A percentile compares a stretch with the other conserved stretches of the same genome.
Conservation (phyloP, 2,888 invertebrate genomes). For the Diadromus collaris region DNA sequence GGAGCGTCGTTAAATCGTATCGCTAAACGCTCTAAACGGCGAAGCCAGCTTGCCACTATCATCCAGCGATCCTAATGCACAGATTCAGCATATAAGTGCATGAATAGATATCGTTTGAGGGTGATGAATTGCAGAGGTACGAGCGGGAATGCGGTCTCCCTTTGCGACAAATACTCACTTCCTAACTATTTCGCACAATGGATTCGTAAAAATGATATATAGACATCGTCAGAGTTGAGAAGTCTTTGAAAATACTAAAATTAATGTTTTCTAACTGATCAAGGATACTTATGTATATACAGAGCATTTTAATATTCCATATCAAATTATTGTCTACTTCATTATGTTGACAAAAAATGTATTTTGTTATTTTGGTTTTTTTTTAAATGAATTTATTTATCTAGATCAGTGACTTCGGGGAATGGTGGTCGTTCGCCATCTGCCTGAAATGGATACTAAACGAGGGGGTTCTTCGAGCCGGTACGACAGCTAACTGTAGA, state of each 20-base stretch:
- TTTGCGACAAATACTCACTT: constrained; percentile 10
- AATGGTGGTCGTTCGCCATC: not conserved
- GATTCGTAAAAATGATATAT: not conserved
- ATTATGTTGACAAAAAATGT: too few species aligned
- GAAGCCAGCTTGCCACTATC: constrained; percentile 14
- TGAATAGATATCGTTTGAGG: constrained; percentile 33
- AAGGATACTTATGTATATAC: not conserved
- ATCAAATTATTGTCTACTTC: too few species aligned
- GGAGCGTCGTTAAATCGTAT: constrained; percentile 62
- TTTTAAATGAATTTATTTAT: not conserved
- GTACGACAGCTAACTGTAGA: not conserved
- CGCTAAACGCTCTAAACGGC: constrained; percentile 69
- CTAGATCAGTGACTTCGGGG: not conserved
- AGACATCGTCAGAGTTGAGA: not conserved
- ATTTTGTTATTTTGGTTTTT: not conserved
- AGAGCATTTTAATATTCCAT: not conserved
- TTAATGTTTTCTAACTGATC: not conserved
- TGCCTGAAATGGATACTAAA: not conserved
- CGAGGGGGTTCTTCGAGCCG: not conserved
- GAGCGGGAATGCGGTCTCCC: constrained; percentile 16
- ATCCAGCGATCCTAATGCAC: constrained; percentile 13
- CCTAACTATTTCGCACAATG: not conserved
- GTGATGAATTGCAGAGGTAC: constrained; percentile 22
- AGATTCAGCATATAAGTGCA: constrained; percentile 41
- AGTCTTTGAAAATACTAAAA: not conserved